Evolutionary conservation across 2,113 vertebrate species (phyloP).

Genomic region (Dunckerocampus dactyliophorus): DNA sequence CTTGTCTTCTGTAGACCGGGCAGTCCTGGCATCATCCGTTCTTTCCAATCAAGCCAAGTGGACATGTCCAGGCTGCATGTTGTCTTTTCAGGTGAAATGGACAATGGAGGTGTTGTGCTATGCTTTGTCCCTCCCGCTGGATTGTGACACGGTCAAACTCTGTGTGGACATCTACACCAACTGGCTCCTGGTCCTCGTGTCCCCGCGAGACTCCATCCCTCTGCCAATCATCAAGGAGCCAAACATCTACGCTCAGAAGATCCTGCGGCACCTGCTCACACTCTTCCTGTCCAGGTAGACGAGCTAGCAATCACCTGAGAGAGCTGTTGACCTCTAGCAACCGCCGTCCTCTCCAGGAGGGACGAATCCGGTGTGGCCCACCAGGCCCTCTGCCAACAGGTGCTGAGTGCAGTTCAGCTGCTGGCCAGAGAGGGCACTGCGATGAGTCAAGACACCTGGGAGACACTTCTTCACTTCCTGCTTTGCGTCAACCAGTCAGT

Average conservation of each 20-base stretch:
- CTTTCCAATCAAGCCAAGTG: too few relatives aligned
- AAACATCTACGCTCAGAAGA: conserved; percentile 89
- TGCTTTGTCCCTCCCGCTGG: conserved; percentile 87
- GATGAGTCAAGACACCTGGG: conserved; percentile 95
- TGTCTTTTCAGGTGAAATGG: conserved; percentile 85
- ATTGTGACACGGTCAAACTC: conserved; percentile 90
- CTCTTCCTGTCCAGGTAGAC: conserved; percentile 90
- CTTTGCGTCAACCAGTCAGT: conserved; percentile 91
- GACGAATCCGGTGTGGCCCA: conserved; percentile 84
- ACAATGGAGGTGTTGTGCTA: conserved; percentile 97
- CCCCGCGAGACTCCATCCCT: conserved; percentile 88
- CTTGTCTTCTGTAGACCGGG: too few relatives aligned
- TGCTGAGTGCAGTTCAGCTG: conserved; percentile 90
- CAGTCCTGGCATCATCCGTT: too few relatives aligned
- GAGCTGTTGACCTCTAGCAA: too few relatives aligned
- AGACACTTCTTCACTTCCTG: conserved; percentile 90
- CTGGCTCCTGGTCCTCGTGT: conserved; percentile 92
- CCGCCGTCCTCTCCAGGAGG: conserved; percentile 59
- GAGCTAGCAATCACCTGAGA: too few relatives aligned
- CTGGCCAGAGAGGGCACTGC: conserved; percentile 85
- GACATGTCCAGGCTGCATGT: too few relatives aligned
- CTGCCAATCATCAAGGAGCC: conserved; percentile 88
- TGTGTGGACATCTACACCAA: conserved; percentile 96
- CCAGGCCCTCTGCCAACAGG: conserved; percentile 88
- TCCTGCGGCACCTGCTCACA: conserved; percentile 92